Conservation (phyloP, 2,888 invertebrate species). For the Mythimna vitellina region DNA sequence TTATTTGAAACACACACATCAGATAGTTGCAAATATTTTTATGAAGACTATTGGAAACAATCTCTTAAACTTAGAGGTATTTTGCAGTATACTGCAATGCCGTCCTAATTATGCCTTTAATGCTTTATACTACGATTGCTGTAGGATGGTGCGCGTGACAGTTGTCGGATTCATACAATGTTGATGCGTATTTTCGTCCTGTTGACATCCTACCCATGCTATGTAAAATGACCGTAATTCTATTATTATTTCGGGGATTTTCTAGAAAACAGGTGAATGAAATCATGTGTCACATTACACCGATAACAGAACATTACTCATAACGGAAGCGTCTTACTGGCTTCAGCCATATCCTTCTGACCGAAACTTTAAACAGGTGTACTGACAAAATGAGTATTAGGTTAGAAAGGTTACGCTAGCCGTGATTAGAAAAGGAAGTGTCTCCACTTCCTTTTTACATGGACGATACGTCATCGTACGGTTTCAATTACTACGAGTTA, state of each 20-base stretch:
- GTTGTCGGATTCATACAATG: no score
- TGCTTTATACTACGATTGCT: no score
- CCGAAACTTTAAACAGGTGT: conserved; percentile 35
- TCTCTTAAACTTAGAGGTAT: conserved; percentile 1
- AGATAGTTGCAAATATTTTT: not conserved
- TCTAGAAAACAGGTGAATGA: conserved; percentile 15
- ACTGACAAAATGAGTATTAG: conserved; percentile 29
- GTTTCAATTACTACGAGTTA: conserved; percentile 39
- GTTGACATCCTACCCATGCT: no score
- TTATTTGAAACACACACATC: no score
- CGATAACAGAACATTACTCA: conserved; percentile 49
- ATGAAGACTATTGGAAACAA: not conserved
- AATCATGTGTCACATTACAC: conserved; percentile 22
- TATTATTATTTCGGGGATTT: no score
- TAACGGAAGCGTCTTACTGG: conserved; percentile 53
- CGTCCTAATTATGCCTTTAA: no score
- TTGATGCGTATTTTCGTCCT: no score
- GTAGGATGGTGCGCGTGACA: no score
- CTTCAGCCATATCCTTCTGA: conserved; percentile 49
- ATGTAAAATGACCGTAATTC: no score
- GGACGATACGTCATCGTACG: conserved; percentile 32
- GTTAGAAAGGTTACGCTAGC: conserved; percentile 37
- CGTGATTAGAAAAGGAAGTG: conserved; percentile 45
- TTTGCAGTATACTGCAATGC: not conserved
- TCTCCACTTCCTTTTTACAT: conserved; percentile 29